These are phyloP conservation scores for Setophaga coronata DNA, from an alignment of 2,113 vertebrate species.

Conservation along the genomic window DNA sequence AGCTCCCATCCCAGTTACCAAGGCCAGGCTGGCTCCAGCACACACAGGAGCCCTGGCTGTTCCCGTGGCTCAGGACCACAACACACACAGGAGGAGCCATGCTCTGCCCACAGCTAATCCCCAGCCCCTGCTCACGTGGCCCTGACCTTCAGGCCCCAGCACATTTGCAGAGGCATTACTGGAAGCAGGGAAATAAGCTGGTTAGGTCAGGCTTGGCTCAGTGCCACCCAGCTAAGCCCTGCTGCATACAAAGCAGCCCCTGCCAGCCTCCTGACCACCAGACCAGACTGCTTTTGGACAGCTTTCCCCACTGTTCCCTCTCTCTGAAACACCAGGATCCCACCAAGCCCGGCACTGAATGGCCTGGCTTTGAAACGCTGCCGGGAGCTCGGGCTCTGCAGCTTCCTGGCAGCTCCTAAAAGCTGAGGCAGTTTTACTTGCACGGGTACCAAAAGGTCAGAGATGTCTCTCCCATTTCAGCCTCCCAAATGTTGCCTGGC, in stretches of 20 bases:
- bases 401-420: background rate
- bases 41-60: fast-evolving
- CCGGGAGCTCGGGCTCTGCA: fast-evolving
- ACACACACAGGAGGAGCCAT: background rate
- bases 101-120: background rate
- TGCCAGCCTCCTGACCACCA: background rate
- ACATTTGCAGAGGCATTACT: background rate
- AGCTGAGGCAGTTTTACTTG: background rate
- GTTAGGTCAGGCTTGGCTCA: conserved; percentile 42
- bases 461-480: background rate
- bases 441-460: background rate
- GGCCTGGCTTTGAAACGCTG: background rate
- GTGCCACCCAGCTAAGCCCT: background rate
- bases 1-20: fast-evolving
- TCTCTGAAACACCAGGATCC: background rate
- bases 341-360: background rate
- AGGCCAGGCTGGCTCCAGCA: fast-evolving
- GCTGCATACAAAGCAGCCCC: background rate
- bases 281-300: background rate
- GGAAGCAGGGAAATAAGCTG: background rate
- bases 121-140: background rate
- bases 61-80: background rate
- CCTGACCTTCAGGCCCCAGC: background rate
- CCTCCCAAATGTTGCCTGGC: background rate
- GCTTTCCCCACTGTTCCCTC: background rate